phyloP scores from a whole-genome alignment of 64 coral and sea anemone species.

The Trachythela sp. region DNA sequence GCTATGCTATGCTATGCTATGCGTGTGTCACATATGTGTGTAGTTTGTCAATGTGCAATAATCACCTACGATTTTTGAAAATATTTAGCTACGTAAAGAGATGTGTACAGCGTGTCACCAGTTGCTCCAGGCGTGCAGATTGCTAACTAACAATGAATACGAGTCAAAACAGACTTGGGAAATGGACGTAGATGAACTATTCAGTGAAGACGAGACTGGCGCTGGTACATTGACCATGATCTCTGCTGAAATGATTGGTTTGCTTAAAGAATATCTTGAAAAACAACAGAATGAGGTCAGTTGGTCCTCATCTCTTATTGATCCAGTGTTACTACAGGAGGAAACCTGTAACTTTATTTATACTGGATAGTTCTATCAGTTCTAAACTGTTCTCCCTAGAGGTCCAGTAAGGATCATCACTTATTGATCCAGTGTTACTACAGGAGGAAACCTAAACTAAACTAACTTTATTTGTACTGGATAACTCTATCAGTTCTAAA shows the following conservation, averaged over 20 bases:
- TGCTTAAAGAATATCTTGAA: not conserved
- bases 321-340: too few species aligned
- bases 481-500: too few species aligned
- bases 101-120: not conserved
- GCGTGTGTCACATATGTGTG: too few species aligned
- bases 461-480: too few species aligned
- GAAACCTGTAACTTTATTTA: too few species aligned
- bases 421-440: too few species aligned
- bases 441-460: too few species aligned
- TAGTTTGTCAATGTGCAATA: too few species aligned
- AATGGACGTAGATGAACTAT: not conserved
- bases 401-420: not conserved
- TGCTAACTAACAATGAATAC: not conserved
- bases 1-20: too few species aligned
- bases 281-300: not conserved
- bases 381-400: not conserved
- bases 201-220: not conserved
- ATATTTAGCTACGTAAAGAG: not conserved
- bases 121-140: not conserved
- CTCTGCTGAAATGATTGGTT: not conserved
- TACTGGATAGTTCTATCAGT: too few species aligned
- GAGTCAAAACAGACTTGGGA: not conserved
- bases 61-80: not conserved
- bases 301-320: not conserved
- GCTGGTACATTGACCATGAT: not conserved